Evolutionary conservation across 2,888 invertebrate species (phyloP), one percentile per base, ranked within the genome.

Genomic region (Stomorhina lunata): DNA sequence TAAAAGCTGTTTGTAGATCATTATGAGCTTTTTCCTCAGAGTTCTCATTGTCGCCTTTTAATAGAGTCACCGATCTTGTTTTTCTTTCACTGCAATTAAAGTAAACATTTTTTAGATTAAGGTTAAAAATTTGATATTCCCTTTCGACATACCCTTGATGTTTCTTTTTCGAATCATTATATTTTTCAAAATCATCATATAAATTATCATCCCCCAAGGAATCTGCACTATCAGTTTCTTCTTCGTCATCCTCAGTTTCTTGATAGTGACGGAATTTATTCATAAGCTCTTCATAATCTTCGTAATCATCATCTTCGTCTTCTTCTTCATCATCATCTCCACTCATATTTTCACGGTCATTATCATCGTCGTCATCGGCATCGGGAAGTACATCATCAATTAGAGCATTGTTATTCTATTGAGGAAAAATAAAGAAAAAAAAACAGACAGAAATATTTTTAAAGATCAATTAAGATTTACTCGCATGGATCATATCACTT

Each of bases 21-120:
- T 69, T 15, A 1, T 55, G 25, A 63, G 79, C 72, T 50, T 82
- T 83, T 6, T 80, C 32, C 1, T 88, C 43, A 17, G 53, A 40
- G 12, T 80, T 88, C 78, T 90, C 90, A 17, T 91, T 89, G 81
- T 90, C 91, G 69, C 88, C 92, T 86, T 87, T 87, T 34, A 84
- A 84, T 5, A 85, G 53, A 4, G 87, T 80, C 86, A 92, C 89
- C 40, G 91, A 91, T 68, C 92, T 90, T 84, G 90, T 87, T 84
- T 86, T 88, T 83, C 92, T 90, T 48, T 63, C 53, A 43, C 84
- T 85, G 29, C 22, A 73, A 20, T 59, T 12, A 29, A 57, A 43
- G 22, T n/a, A 17, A 25, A n/a, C 7, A 27, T 2, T 48, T n/a
- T 25, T 29, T 29, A 40, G 45, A 55, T 20, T 15, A 27, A 7